Conservation (phyloP, 2,113 vertebrate genomes). For the Sterna hirundo region DNA sequence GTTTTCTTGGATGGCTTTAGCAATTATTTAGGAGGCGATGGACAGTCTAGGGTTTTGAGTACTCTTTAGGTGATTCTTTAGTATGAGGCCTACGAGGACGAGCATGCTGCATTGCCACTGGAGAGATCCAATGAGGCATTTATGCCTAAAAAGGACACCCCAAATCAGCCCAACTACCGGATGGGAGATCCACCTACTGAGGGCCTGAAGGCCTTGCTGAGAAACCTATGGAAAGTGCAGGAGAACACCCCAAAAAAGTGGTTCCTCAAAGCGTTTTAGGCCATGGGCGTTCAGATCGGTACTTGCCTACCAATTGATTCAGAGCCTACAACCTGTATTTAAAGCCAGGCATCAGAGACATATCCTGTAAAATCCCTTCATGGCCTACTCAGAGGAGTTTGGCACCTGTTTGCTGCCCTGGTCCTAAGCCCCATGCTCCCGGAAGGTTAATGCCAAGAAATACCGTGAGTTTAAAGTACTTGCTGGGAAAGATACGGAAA, state of each 20-base stretch:
- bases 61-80: not conserved
- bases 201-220: not conserved
- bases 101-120: not conserved
- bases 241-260: not conserved
- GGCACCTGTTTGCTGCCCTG: not conserved
- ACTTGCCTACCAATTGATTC: not conserved
- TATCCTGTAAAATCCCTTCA: not conserved
- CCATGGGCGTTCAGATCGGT: not conserved
- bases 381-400: not conserved
- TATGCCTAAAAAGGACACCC: not conserved
- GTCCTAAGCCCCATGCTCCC: not conserved
- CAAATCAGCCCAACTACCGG: not conserved
- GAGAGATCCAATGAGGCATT: not conserved
- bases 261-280: not conserved
- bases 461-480: not conserved
- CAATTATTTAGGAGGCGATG: not conserved
- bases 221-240: not conserved
- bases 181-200: not conserved
- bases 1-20: not conserved
- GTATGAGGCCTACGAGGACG: not conserved
- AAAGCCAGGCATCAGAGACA: not conserved
- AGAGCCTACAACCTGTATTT: not conserved
- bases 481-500: not conserved
- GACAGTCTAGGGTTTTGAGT: not conserved
- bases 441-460: not conserved